Evolutionary conservation across 2,888 invertebrate genomes (phyloP), one percentile per base, ranked within the genome.

Genomic region (Heliconius cydno): DNA sequence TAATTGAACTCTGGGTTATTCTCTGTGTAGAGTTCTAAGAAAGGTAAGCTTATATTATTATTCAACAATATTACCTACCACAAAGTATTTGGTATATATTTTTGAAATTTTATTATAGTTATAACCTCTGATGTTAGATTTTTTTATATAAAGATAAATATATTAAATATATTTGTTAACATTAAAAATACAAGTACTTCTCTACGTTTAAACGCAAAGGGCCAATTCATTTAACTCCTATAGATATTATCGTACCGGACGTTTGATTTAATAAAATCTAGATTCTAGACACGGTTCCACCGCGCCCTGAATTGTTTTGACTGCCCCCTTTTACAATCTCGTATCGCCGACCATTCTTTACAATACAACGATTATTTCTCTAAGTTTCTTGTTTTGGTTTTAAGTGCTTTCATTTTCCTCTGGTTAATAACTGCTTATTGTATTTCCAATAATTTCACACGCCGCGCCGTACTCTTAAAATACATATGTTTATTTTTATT

Each of bases 331-430:
- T 52, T 87, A 88, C 88, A 88, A 88, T 86, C 85, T 87, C 81
- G 82, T 79, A 84, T 85, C 84, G 85, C 88, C 86, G 81, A 84
- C 86, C 85, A 91, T 90, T 52, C 52, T 52, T 52, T 90, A 90
- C 86, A 83, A 80, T 81, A 79, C 82, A 81, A 85, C 88, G 89
- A 90, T 91, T 91, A 91, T 88, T 88, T 83, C 85, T 84, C 85
- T 83, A 83, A 85, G 86, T 89, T 91, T 86, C 87, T 88, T 85
- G 86, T 85, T 85, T 85, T 85, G 85, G 85, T 84, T 83, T 85
- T 86, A 87, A 87, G 86, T 78, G 76, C 88, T 89, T 89, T 88
- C 83, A 86, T 90, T 89, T 87, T 86, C 85, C 85, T 87, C 83
- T 82, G 65, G 46, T 83, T 85, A 88, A 87, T 89, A 88, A 87